Evolutionary conservation across 2,113 vertebrate genomes (phyloP).

Genomic region (Strix aluco): DNA sequence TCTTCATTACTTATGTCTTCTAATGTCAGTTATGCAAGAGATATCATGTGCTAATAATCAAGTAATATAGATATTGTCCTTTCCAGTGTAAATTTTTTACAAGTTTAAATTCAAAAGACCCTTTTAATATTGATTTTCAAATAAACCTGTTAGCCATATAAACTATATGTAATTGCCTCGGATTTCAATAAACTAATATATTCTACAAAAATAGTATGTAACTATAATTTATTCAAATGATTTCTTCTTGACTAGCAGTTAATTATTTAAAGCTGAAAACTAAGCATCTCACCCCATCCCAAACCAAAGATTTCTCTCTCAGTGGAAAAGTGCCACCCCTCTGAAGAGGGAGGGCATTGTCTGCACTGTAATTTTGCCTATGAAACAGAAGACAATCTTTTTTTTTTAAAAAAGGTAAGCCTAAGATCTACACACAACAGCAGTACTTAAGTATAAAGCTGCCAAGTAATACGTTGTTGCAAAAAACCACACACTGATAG

Average conservation of each 20-base stretch:
- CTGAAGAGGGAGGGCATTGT: not conserved
- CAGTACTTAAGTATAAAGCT: not conserved
- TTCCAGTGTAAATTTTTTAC: not conserved
- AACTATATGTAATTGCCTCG: rapidly evolving
- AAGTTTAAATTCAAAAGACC: not conserved
- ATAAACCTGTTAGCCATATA: not conserved
- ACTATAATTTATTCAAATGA: not conserved
- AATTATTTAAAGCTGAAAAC: not conserved
- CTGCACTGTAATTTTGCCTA: not conserved
- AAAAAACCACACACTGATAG: not conserved
- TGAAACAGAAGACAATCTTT: not conserved
- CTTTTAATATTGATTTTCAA: not conserved
- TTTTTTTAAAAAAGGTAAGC: not conserved
- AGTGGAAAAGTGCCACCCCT: not conserved
- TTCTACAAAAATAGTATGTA: not conserved
- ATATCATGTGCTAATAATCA: not conserved
- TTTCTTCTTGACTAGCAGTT: not conserved
- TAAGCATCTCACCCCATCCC: not conserved
- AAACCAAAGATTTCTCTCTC: not conserved
- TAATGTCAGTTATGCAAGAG: not conserved
- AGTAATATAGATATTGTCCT: not conserved
- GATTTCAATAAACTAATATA: not conserved
- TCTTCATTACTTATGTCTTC: not conserved
- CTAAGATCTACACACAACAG: not conserved
- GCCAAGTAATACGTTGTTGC: not conserved